phyloP scores from a whole-genome alignment of 1,140 invertebrate species.

The Aradophagus sp. region DNA sequence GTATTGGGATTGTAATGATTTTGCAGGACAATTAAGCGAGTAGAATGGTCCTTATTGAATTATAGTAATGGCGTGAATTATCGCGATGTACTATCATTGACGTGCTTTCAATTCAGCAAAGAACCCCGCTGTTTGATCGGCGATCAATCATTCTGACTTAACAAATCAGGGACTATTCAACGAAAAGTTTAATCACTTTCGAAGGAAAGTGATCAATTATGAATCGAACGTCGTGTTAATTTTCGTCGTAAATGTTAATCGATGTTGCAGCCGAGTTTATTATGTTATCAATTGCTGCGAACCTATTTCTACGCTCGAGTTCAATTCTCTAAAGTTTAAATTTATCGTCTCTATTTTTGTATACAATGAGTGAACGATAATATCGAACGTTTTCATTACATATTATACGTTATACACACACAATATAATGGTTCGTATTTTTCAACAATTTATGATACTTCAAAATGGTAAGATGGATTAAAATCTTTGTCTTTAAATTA shows the following conservation, averaged over 20 bases:
- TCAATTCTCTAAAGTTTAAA: too few species aligned
- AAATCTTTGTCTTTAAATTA: too few species aligned
- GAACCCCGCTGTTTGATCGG: constrained; percentile 46
- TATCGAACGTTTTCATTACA: too few species aligned
- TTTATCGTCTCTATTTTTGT: too few species aligned
- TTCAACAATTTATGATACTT: too few species aligned
- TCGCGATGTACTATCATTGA: constrained; percentile 18
- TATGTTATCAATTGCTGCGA: too few species aligned
- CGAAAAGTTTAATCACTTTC: constrained; percentile 34
- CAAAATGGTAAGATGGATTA: too few species aligned
- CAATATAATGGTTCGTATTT: too few species aligned
- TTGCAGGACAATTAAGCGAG: constrained; percentile 7
- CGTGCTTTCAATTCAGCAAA: constrained; percentile 19
- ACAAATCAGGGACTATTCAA: constrained; percentile 35
- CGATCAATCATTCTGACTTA: constrained; percentile 42
- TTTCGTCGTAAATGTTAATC: constrained; percentile 4
- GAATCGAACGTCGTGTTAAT: constrained; percentile 11
- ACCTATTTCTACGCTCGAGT: too few species aligned
- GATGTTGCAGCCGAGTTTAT: neutral
- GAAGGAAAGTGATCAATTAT: constrained; percentile 24
- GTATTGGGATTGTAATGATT: constrained; percentile 5
- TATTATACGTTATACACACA: too few species aligned
- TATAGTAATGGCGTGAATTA: constrained; percentile 30
- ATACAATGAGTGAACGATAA: too few species aligned
- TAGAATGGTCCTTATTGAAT: constrained; percentile 24